Evolutionary conservation across 2,888 invertebrate species (phyloP).

Genomic region (Cheilosia vulpina): DNA sequence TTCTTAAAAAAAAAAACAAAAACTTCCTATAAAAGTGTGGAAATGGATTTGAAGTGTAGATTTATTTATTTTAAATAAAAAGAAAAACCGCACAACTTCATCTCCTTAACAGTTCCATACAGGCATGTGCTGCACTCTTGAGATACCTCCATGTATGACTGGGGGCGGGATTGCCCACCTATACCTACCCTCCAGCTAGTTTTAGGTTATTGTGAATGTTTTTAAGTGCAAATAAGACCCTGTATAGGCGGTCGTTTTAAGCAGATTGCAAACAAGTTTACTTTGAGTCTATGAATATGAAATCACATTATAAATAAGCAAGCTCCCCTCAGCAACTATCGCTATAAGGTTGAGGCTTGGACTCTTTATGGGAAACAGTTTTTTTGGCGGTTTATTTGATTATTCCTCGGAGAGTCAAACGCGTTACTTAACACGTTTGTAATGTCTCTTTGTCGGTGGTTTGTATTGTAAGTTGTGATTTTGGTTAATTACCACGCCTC

Average conservation of each 20-base stretch:
- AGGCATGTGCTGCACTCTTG: conserved; percentile 20
- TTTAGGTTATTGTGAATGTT: conserved; percentile 8
- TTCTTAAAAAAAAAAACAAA: neutral
- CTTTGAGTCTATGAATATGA: conserved; percentile 44
- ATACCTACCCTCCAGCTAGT: neutral
- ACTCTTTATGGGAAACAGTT: neutral
- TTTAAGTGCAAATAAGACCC: conserved; percentile 20
- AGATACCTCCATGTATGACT: conserved; percentile 11
- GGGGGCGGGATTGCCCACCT: neutral
- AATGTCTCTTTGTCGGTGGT: conserved; percentile 19
- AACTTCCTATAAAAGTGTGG: neutral
- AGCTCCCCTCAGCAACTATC: neutral
- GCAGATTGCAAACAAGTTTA: conserved; percentile 42
- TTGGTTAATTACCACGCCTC: conserved; percentile 29
- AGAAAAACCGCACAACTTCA: conserved; percentile 16
- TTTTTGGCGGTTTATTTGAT: conserved; percentile 45
- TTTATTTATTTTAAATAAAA: conserved; percentile 50
- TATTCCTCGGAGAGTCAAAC: conserved; percentile 44
- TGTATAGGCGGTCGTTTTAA: conserved; percentile 10
- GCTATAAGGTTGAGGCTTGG: neutral
- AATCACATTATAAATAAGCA: conserved; percentile 22
- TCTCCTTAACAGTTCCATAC: conserved; percentile 46
- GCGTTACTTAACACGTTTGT: conserved; percentile 31
- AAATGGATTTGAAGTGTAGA: conserved; percentile 16
- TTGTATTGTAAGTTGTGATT: conserved; percentile 10